These are phyloP conservation scores for Hypothenemus hampei DNA, from an alignment of 1,140 invertebrate genomes.

Conservation along the genomic window DNA sequence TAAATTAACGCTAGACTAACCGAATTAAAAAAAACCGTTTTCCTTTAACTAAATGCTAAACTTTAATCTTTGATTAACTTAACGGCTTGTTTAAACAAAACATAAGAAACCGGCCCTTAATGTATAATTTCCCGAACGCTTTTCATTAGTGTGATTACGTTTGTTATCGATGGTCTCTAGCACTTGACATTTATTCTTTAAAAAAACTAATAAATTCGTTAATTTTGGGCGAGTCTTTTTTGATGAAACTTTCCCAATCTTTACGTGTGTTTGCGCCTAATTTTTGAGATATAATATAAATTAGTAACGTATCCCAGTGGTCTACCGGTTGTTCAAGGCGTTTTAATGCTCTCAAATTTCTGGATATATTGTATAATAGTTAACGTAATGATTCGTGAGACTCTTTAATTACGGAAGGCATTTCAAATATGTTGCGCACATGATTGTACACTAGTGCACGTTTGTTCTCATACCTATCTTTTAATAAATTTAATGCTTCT, in stretches of 20 bases:
- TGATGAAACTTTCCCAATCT: conserved; percentile 18
- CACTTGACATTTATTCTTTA: conserved; percentile 19
- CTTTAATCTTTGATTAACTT: too few species aligned
- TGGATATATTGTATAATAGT: conserved; percentile 22
- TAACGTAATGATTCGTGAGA: conserved; percentile 20
- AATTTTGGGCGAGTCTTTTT: conserved; percentile 10
- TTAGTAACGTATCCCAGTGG: conserved; percentile 35
- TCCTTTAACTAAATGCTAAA: too few species aligned
- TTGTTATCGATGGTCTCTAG: too few species aligned
- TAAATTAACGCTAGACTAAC: too few species aligned
- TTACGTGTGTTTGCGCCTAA: conserved; percentile 7
- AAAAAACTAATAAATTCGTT: conserved; percentile 16
- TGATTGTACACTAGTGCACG: conserved; percentile 29
- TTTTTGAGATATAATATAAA: conserved; percentile 19
- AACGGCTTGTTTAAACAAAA: too few species aligned
- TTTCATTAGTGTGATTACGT: conserved; percentile 4
- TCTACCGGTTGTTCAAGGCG: conserved; percentile 31
- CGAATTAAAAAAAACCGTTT: too few species aligned
- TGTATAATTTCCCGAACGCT: neutral
- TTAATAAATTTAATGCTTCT: conserved; percentile 30
- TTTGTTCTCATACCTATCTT: conserved; percentile 35
- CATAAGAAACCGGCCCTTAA: too few species aligned
- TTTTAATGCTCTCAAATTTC: conserved; percentile 30
- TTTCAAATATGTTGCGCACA: conserved; percentile 27
- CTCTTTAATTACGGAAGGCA: conserved; percentile 27